These are phyloP conservation scores for Omphaloscelis lunosa DNA, from an alignment of 2,888 invertebrate species.

Conservation along the genomic window DNA sequence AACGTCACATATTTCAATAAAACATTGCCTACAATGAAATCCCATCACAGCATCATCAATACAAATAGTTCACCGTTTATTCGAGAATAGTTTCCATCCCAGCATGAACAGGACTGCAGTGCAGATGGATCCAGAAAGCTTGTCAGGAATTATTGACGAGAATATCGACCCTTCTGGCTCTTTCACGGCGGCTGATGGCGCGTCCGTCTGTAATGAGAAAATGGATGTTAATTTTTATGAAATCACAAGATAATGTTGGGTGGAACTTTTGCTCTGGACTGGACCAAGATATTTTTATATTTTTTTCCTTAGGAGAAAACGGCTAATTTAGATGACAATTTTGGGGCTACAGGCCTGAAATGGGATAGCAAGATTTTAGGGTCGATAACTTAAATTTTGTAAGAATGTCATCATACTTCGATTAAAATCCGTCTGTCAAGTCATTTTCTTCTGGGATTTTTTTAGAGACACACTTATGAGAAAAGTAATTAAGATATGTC, in stretches of 20 bases:
- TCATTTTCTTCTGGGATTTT: neutral
- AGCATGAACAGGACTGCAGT: conserved; percentile 92
- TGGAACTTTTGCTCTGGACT: neutral
- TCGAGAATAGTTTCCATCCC: conserved; percentile 91
- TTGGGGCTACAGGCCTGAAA: neutral
- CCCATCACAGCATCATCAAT: conserved; percentile 35
- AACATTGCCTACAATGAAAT: conserved; percentile 40
- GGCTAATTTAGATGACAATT: no score
- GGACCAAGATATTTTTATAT: neutral
- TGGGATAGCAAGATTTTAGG: neutral
- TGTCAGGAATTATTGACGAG: conserved; percentile 90
- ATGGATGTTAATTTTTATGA: neutral
- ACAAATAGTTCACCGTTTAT: conserved; percentile 86
- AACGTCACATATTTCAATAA: conserved; percentile 50
- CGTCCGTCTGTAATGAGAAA: conserved; percentile 83
- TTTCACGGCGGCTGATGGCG: conserved; percentile 70
- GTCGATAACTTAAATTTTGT: no score
- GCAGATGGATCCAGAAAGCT: conserved; percentile 90
- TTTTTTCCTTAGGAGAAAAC: neutral
- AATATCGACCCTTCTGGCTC: conserved; percentile 86
- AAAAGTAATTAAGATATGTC: neutral
- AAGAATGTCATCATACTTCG: neutral
- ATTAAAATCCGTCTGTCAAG: neutral
- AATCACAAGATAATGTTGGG: neutral
- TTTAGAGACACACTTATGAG: neutral